A percentile compares a stretch with the other conserved stretches of the same genome.
These are phyloP conservation scores for Amblyopsis rosae DNA, from an alignment of 2,113 vertebrate species.

Conservation along the genomic window DNA sequence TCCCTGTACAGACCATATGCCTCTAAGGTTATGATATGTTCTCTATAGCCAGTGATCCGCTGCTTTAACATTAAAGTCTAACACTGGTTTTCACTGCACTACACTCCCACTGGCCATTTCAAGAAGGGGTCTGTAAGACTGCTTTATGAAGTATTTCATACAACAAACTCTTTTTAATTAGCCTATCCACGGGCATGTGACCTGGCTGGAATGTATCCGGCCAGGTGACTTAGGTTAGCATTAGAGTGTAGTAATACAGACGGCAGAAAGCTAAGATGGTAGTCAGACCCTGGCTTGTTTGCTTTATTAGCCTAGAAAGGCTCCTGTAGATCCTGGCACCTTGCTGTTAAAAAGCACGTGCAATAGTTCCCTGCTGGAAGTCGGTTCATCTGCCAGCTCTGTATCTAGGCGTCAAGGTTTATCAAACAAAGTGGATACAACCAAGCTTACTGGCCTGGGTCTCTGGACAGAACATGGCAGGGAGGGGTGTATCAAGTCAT, in stretches of 20 bases:
- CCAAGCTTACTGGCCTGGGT: not conserved
- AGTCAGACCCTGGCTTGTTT: not conserved
- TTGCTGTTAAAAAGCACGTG: not conserved
- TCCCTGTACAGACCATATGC: too few relatives aligned
- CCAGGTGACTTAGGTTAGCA: not conserved
- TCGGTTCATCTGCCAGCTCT: not conserved
- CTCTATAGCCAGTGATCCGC: constrained; percentile 25
- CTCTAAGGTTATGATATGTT: constrained; percentile 9
- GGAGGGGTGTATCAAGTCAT: constrained; percentile 11
- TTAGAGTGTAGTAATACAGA: not conserved
- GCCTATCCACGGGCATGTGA: constrained; percentile 28
- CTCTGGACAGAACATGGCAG: not conserved
- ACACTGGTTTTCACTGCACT: not conserved
- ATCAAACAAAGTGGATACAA: constrained; percentile 10
- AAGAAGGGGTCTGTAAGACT: constrained; percentile 3
- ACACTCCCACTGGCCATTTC: constrained; percentile 4
- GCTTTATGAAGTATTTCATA: not conserved
- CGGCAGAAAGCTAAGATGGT: not conserved
- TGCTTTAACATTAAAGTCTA: constrained; percentile 1
- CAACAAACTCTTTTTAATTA: constrained; percentile 21
- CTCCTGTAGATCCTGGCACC: not conserved
- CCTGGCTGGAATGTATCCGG: constrained; percentile 27
- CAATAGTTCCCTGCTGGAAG: not conserved
- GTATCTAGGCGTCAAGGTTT: constrained; percentile 8
- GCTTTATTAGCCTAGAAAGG: not conserved